phyloP scores from a whole-genome alignment of 1,140 invertebrate genomes.

The Zelostemma sp. region DNA sequence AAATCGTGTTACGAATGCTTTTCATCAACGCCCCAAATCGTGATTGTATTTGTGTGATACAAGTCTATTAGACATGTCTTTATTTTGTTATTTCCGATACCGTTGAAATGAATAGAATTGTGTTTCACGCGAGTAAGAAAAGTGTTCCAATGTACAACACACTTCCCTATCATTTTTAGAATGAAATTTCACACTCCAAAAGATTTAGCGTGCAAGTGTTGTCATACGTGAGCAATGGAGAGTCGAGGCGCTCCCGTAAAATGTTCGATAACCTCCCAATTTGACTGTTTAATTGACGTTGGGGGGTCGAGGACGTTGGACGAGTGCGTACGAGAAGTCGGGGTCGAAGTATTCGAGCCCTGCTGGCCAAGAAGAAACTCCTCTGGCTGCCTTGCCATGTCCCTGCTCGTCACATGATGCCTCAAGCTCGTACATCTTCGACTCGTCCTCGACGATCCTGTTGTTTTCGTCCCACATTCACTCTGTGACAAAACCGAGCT shows the following conservation, averaged over 20 bases:
- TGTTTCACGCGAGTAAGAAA: too few relatives aligned
- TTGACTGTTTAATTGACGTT: slow-evolving; percentile 79
- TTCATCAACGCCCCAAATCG: too few relatives aligned
- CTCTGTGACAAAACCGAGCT: slow-evolving; percentile 49
- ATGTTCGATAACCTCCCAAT: slow-evolving; percentile 91
- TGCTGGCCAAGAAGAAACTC: slow-evolving; percentile 58
- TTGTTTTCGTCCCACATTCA: slow-evolving; percentile 47
- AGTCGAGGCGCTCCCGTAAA: slow-evolving; percentile 73
- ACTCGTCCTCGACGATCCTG: slow-evolving; percentile 52
- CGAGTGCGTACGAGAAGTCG: slow-evolving; percentile 62
- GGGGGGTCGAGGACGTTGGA: slow-evolving; percentile 65
- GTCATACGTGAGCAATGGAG: slow-evolving; percentile 62
- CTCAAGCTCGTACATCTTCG: slow-evolving; percentile 70
- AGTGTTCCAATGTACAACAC: too few relatives aligned
- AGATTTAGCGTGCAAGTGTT: too few relatives aligned
- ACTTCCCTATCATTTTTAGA: too few relatives aligned
- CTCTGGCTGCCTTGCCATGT: slow-evolving; percentile 51
- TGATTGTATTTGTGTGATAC: too few relatives aligned
- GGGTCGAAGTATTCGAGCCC: slow-evolving; percentile 61
- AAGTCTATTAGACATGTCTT: too few relatives aligned
- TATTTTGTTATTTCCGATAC: too few relatives aligned
- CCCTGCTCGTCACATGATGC: slow-evolving; percentile 59
- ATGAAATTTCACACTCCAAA: too few relatives aligned
- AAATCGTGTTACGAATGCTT: too few relatives aligned
- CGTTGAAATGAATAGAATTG: too few relatives aligned